These are phyloP conservation scores for Rhadina sibilatrix DNA, from an alignment of 2,113 vertebrate species.

Conservation along the genomic window DNA sequence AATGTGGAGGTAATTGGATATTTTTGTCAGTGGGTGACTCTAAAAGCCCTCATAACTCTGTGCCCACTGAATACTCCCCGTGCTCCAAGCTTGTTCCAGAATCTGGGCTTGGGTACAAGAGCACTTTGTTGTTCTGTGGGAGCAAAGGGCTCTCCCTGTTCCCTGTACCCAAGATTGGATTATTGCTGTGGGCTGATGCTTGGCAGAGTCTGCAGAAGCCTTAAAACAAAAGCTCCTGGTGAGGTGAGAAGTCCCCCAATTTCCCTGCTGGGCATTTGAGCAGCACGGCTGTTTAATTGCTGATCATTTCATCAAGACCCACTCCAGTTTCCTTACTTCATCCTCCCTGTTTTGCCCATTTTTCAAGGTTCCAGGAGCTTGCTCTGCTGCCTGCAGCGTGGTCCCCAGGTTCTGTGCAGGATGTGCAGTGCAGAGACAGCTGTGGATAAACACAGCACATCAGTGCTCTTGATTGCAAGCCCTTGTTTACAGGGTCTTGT, in stretches of 20 bases:
- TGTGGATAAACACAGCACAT: neutral
- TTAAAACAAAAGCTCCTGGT: neutral
- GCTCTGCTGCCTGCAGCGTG: neutral
- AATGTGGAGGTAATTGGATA: neutral
- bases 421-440: neutral
- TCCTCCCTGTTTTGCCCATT: neutral
- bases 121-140: neutral
- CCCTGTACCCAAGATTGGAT: neutral
- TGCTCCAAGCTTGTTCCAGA: neutral
- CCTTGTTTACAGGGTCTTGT: neutral
- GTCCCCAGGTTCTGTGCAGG: neutral
- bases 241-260: neutral
- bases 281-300: neutral
- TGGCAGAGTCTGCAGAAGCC: neutral
- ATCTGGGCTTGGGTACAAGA: neutral
- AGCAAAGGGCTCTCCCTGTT: neutral
- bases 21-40: neutral
- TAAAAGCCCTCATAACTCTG: neutral
- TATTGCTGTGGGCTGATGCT: neutral
- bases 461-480: neutral
- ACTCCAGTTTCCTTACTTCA: neutral
- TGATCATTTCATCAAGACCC: neutral
- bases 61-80: neutral
- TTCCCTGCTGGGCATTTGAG: neutral
- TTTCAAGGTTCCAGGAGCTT: neutral